These are phyloP conservation scores for Sebastes nivosus DNA, from an alignment of 2,797 vertebrate species.

Conservation along the genomic window DNA sequence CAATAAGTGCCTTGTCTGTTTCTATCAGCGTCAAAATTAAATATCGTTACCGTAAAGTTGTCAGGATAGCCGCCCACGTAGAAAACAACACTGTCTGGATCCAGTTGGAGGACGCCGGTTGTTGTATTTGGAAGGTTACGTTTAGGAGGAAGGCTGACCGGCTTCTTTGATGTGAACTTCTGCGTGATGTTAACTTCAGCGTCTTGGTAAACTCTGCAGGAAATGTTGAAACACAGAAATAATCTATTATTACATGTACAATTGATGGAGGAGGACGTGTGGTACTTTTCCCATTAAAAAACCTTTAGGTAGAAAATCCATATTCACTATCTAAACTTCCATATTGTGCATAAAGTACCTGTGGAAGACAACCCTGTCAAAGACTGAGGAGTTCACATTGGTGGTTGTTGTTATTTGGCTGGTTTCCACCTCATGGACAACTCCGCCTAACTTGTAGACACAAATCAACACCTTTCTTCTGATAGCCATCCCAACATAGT, in stretches of 20 bases:
- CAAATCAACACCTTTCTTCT: constrained; percentile 58
- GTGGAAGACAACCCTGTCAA: constrained; percentile 68
- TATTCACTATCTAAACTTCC: background rate
- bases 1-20: background rate
- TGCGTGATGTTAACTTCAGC: constrained; percentile 64
- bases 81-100: constrained; percentile 60
- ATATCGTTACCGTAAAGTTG: constrained; percentile 63
- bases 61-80: constrained; percentile 77
- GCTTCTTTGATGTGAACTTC: constrained; percentile 42
- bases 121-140: constrained; percentile 36
- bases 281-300: background rate
- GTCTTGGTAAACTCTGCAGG: constrained; percentile 77
- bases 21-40: background rate
- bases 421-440: constrained; percentile 60
- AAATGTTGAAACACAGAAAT: background rate
- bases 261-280: background rate
- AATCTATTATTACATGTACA: background rate
- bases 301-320: background rate
- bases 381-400: constrained; percentile 15
- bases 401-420: constrained; percentile 49
- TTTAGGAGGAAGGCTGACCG: constrained; percentile 8
- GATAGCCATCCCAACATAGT: constrained; percentile 73
- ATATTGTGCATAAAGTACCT: constrained; percentile 50
- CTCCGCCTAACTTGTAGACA: constrained; percentile 73
- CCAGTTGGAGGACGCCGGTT: constrained; percentile 49